Base-by-base conservation (phyloP, 2,113 vertebrate genomes). In the Triplophysa rosa region DNA sequence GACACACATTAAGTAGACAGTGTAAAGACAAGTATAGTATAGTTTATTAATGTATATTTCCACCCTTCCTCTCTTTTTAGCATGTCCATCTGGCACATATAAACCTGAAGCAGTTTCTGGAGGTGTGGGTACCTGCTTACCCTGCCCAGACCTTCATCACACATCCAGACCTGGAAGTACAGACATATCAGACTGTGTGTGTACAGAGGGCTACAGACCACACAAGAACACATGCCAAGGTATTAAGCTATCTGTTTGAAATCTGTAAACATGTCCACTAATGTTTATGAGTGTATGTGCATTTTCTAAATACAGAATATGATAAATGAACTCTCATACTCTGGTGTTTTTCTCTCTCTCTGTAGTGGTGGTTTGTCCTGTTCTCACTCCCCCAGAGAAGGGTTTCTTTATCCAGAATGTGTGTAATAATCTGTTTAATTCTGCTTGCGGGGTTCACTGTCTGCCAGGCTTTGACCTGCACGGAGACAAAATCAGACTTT, bases 321-420 rank as follows among this genome's bases (percentile, higher is more conserved):
- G 23, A 61, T 42, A 23, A 4, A 62, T 13, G 14, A 33, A 65
- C 42, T n/a, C 73, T 52, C n/a, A 42, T 14, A 12, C 13, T 66
- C 59, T 75, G 49, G 45, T 2, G 37, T 66, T 37, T 14, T 29
- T 49, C 23, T 33, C 9, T 65, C 10, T 67, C 58, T 58, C 58
- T 76, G 82, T 86, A 99, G 98, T 91, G 89, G 94, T 99, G 21
- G 91, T 92, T 85, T 99, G 98, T 77, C 93, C 95, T 77, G 84
- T 89, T 29, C 86, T 98, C 82, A 89, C 88, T 63, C 94, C 96
- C 17, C 98, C 97, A 80, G 93, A 95, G 90, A 95, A 98, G 49
- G 96, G 97, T 79, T 95, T 95, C 87, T 99, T 99, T 83, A 88
- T 98, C 87, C 96, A 98, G 84, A 97, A 98, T 61, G 89, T 93